Conservation (phyloP, 2,113 vertebrate species). For the Acrocephalus arundinaceus region DNA sequence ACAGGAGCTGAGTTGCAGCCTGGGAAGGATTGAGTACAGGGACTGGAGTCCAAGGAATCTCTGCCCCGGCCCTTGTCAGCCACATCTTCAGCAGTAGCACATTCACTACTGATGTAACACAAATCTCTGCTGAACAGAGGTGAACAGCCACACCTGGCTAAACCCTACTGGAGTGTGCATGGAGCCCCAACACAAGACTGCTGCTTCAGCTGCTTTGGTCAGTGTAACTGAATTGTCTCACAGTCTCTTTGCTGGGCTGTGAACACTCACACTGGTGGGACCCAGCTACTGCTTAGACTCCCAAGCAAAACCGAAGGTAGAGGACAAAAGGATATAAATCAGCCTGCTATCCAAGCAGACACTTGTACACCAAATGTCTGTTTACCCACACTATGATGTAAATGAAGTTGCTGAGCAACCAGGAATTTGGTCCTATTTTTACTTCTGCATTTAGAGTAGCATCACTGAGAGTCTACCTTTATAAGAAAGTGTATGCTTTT, state of each 20-base stretch:
- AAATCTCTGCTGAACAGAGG: neutral
- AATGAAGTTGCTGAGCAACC: neutral
- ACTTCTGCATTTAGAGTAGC: neutral
- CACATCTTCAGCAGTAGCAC: neutral
- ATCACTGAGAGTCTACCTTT: neutral
- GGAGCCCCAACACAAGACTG: neutral
- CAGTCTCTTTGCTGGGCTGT: neutral
- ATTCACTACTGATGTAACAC: accelerated
- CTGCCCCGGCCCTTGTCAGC: neutral
- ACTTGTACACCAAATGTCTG: neutral
- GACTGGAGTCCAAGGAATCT: accelerated
- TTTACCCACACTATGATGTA: neutral
- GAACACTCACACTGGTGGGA: neutral
- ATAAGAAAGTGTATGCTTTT: neutral
- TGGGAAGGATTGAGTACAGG: neutral
- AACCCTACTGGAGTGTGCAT: accelerated
- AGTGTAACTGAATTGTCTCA: accelerated
- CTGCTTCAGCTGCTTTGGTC: neutral
- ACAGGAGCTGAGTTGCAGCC: neutral
- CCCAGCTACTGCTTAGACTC: neutral
- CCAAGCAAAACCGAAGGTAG: neutral
- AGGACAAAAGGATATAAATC: neutral
- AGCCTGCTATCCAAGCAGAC: neutral
- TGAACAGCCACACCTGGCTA: accelerated
- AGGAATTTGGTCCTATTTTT: neutral